Base-by-base conservation (phyloP, 2,888 invertebrate species). In the Tetheella fluctuosa region DNA sequence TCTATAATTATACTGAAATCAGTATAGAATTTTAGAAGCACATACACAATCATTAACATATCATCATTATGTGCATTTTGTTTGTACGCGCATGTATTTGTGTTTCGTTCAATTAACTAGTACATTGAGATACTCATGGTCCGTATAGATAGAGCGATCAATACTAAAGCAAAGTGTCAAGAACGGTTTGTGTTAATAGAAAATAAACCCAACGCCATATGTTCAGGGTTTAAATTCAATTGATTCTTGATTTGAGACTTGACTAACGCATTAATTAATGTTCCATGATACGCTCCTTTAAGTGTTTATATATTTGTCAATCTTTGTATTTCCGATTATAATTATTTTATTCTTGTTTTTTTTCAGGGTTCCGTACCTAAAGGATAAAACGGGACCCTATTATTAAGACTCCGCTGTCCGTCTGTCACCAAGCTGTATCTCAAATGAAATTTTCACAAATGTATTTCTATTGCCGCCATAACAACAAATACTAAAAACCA, bases 51-150 rank as follows among this genome's bases (percentile, higher is more conserved):
- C 54, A 54, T 17, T 17, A 30, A 4, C 54, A 34, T 13, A 13
- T 34, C 13, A 54, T 54, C 28, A 54, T 28, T 54, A 5, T 30
- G 30, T 54, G 28, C 54, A 54, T 30, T 30, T 28, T 54, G 54
- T 54, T 54, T 28, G 30, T 54, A 54, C n/a, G 54, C 64, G 69
- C 63, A 65, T 69, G 69, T 64, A 61, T 73, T 62, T 77, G 69
- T 74, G 74, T 69, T 67, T 73, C 52, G 57, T 53, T 20, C 52
- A 30, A 17, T 23, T 53, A 15, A 54, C 17, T 28, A 17, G 28
- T 30, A 15, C 25, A 5, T 6, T 53, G 2, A 25, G 12, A 15
- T n/a, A 25, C 23, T 42, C 23, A 17, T 1, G n/a, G 17, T 13
- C 48, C n/a, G 4, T 48, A 48, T 8, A 7, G 2, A 6, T 10